Percentiles rank a stretch among this genome's conserved stretches.
Conservation (phyloP, 2,113 vertebrate genomes). For the Thermophis baileyi region DNA sequence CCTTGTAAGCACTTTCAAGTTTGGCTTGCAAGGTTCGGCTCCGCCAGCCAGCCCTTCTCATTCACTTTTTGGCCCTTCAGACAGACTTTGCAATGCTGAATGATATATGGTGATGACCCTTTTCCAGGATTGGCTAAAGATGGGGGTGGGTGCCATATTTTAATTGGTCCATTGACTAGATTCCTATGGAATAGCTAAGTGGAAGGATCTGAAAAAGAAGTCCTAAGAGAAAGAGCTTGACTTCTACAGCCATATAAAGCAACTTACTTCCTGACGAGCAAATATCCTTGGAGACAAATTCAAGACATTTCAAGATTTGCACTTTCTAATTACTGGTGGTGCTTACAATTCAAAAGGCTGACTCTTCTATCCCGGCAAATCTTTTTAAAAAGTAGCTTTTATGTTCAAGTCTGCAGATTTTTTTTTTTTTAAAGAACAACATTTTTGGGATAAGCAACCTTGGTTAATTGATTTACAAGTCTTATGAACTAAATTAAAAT, state of each 20-base stretch:
- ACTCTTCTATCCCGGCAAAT: not conserved
- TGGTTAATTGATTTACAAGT: not conserved
- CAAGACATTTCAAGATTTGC: not conserved
- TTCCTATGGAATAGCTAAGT: not conserved
- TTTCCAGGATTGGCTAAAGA: not conserved
- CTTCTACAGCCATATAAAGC: not conserved
- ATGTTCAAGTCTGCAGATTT: not conserved
- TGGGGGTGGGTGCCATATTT: not conserved
- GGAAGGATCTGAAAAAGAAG: rapidly evolving
- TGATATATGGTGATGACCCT: not conserved
- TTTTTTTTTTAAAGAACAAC: not conserved
- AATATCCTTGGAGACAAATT: not conserved
- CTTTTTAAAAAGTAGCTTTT: not conserved
- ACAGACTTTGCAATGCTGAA: not conserved
- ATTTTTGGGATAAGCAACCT: not conserved
- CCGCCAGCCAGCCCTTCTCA: not conserved
- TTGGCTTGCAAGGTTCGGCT: not conserved
- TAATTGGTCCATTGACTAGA: constrained; percentile 9
- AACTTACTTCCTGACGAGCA: not conserved
- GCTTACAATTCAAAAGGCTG: not conserved
- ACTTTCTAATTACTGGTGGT: not conserved
- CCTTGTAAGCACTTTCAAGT: not conserved
- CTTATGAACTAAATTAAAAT: not conserved
- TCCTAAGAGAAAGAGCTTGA: not conserved
- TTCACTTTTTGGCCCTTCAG: not conserved